Evolutionary conservation across 2,888 invertebrate species (phyloP).

Genomic region (Stenotaenia linearis): DNA sequence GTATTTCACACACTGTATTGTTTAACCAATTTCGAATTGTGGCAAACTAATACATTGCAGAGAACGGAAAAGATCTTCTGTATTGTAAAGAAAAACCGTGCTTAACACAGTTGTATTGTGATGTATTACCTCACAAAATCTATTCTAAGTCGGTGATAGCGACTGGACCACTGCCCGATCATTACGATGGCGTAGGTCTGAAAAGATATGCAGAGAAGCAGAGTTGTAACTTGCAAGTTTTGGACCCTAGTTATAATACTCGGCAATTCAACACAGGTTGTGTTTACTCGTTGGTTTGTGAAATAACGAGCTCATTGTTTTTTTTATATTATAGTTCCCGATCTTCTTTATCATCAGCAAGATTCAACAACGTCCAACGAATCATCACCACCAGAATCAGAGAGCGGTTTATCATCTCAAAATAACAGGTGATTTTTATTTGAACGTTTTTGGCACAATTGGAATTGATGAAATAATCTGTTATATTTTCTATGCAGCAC

Average conservation of each 20-base stretch:
- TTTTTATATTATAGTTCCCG: slow-evolving; percentile 34
- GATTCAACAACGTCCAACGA: slow-evolving; percentile 36
- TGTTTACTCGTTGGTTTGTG: background rate
- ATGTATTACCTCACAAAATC: slow-evolving; percentile 2
- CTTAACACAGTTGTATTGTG: slow-evolving; percentile 1
- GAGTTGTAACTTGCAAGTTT: background rate
- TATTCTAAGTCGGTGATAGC: background rate
- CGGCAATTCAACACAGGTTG: slow-evolving; percentile 10
- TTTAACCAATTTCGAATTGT: background rate
- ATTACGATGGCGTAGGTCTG: background rate
- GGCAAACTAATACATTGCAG: background rate
- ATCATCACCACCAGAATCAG: background rate
- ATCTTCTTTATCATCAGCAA: slow-evolving; percentile 35
- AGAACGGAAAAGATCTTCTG: background rate
- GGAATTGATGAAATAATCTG: background rate
- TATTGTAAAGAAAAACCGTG: slow-evolving; percentile 5
- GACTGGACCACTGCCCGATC: background rate
- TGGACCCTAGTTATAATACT: background rate
- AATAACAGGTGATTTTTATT: background rate
- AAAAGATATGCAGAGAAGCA: slow-evolving; percentile 6
- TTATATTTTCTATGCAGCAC: background rate
- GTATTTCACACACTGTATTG: background rate
- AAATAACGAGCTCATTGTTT: background rate
- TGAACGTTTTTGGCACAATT: background rate
- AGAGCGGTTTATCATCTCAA: background rate